A percentile compares a stretch with the other conserved stretches of the same genome.
Evolutionary conservation across 2,797 vertebrate species (phyloP).

Genomic region (Sarcoramphus papa): DNA sequence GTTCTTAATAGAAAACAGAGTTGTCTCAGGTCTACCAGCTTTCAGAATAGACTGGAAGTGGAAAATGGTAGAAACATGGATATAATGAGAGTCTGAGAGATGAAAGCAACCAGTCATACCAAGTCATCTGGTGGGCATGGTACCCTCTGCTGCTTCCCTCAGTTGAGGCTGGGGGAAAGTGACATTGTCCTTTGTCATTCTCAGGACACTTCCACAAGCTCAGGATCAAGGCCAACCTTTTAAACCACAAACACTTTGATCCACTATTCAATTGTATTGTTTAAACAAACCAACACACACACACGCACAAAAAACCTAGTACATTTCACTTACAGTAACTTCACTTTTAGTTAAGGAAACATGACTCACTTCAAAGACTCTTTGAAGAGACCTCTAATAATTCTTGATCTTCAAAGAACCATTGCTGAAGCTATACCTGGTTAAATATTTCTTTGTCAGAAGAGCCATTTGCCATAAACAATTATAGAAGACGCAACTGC

Average conservation of each 20-base stretch:
- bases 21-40: not conserved
- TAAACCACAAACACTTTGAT: constrained; percentile 25
- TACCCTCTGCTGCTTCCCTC: not conserved
- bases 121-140: not conserved
- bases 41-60: not conserved
- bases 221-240: not conserved
- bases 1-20: not conserved
- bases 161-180: not conserved
- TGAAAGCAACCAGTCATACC: not conserved
- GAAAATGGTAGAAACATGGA: not conserved
- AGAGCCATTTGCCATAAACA: not conserved
- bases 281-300: not conserved
- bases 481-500: not conserved
- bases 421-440: not conserved
- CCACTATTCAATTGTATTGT: not conserved
- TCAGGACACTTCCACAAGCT: not conserved
- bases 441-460: constrained; percentile 26
- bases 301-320: not conserved
- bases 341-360: constrained; percentile 34
- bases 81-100: not conserved
- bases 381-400: constrained; percentile 40
- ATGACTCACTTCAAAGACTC: constrained; percentile 37
- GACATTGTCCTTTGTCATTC: not conserved
- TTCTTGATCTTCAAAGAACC: constrained; percentile 30
- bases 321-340: constrained; percentile 21